Evolutionary conservation across 2,797 vertebrate species (phyloP).

Genomic region (Gallirallus australis): DNA sequence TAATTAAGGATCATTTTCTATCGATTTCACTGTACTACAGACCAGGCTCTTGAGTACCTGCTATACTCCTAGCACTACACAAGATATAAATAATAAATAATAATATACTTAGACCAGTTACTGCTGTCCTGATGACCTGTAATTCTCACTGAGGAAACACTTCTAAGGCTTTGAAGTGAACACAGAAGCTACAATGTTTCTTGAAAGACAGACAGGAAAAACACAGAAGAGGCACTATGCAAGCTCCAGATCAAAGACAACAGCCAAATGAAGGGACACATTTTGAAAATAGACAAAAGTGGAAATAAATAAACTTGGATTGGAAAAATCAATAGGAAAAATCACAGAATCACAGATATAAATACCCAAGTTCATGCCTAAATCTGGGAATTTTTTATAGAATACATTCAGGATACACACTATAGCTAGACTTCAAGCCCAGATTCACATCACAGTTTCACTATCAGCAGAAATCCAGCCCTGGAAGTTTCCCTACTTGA

Average conservation of each 20-base stretch:
- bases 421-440: background rate
- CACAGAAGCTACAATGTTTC: background rate
- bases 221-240: background rate
- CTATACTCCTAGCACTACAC: background rate
- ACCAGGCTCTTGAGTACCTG: background rate
- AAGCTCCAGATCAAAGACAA: background rate
- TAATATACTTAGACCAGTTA: background rate
- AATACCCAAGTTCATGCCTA: background rate
- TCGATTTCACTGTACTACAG: slow-evolving; percentile 31
- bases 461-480: background rate
- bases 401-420: background rate
- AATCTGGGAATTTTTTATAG: background rate
- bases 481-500: background rate
- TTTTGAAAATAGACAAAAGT: background rate
- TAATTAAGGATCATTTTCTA: slow-evolving; percentile 58
- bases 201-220: background rate
- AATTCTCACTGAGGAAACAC: slow-evolving; percentile 5
- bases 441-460: background rate
- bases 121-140: background rate
- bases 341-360: too few species aligned
- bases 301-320: background rate
- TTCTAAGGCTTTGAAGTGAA: slow-evolving; percentile 12
- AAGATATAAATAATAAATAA: slow-evolving; percentile 26
- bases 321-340: background rate
- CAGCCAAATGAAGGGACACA: background rate